Evolutionary conservation across 2,888 invertebrate species (phyloP).

Genomic region (Apotomis capreana): DNA sequence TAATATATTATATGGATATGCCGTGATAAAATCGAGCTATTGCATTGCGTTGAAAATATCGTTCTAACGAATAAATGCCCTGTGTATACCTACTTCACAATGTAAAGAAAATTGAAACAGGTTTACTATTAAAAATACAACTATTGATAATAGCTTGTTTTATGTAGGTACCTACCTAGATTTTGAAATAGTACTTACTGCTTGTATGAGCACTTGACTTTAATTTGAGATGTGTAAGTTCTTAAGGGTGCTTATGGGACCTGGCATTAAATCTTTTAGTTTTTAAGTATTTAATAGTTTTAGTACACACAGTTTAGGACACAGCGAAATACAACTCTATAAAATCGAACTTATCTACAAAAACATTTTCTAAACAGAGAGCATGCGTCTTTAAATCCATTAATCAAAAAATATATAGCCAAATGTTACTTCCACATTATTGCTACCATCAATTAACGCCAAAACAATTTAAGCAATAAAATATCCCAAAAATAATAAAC

Average conservation of each 20-base stretch:
- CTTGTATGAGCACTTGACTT: constrained; percentile 8
- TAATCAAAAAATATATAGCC: neutral
- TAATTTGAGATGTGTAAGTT: neutral
- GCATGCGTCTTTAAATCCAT: neutral
- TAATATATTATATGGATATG: no score
- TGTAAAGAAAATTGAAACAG: constrained; percentile 19
- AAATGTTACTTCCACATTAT: constrained; percentile 4
- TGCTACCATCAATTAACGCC: constrained; percentile 20
- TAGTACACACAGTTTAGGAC: no score
- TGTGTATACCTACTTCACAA: neutral
- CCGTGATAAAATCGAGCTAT: no score
- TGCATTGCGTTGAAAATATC: no score
- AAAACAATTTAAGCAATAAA: constrained; percentile 11
- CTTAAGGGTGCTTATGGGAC: neutral
- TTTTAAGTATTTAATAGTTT: neutral
- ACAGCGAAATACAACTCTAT: no score
- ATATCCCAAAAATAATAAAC: constrained; percentile 18
- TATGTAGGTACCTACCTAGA: constrained; percentile 7
- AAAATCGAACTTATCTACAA: no score
- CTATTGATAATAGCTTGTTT: constrained; percentile 14
- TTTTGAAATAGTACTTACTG: neutral
- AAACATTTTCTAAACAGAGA: neutral
- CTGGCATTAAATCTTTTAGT: no score
- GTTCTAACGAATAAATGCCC: no score
- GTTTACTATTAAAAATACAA: neutral